Evolutionary conservation across 2,113 vertebrate genomes (phyloP).

Genomic region (Apodemus speciosus): DNA sequence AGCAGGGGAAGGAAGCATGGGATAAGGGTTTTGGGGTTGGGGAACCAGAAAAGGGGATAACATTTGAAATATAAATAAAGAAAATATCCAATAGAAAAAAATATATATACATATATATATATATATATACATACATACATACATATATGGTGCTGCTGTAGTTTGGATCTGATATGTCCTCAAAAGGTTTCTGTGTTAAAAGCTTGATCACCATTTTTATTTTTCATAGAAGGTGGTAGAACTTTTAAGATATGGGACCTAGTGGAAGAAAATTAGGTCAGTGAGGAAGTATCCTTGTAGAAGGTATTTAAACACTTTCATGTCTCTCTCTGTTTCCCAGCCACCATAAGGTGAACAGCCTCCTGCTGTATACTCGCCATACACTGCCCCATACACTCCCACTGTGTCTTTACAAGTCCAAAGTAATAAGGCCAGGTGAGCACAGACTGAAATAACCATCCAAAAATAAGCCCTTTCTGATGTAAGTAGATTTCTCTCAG

Average conservation of each 20-base stretch:
- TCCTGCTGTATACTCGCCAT: neutral
- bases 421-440: neutral
- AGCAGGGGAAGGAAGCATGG: too few species aligned
- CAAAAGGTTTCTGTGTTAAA: neutral
- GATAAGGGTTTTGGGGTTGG: too few species aligned
- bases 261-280: neutral
- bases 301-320: neutral
- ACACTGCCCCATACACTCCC: neutral
- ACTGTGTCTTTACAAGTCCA: neutral
- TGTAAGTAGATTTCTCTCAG: neutral
- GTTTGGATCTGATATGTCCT: neutral
- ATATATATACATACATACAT: too few species aligned
- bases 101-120: too few species aligned
- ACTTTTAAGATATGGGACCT: neutral
- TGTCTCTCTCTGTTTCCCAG: neutral
- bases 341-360: neutral
- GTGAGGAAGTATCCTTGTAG: neutral
- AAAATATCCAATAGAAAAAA: too few species aligned
- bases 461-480: neutral
- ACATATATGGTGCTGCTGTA: neutral
- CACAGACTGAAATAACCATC: neutral
- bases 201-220: neutral
- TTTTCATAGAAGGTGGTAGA: neutral
- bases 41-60: too few species aligned
- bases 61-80: too few species aligned